These are phyloP conservation scores for Sycophaga agraensis DNA, from an alignment of 1,140 invertebrate genomes.

Conservation along the genomic window DNA sequence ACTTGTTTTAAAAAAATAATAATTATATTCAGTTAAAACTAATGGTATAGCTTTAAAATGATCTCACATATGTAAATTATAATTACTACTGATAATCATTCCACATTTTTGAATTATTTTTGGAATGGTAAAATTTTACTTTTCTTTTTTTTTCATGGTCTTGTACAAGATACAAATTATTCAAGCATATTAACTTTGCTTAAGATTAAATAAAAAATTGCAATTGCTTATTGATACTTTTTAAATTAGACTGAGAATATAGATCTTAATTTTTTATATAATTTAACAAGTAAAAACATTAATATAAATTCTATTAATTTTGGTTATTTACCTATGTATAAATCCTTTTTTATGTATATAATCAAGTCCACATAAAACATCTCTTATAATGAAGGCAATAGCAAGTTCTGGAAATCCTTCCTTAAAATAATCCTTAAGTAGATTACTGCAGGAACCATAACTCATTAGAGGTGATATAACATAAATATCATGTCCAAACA, in stretches of 20 bases:
- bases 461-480: slow-evolving; percentile 78
- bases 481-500: slow-evolving; percentile 73
- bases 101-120: too few relatives aligned
- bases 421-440: slow-evolving; percentile 75
- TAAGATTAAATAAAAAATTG: background rate
- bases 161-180: too few relatives aligned
- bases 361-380: slow-evolving; percentile 75
- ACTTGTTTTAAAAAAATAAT: too few relatives aligned
- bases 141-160: too few relatives aligned
- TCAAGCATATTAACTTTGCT: too few relatives aligned
- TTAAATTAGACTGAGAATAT: background rate
- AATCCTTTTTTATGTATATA: slow-evolving; percentile 84
- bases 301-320: too few relatives aligned
- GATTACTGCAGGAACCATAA: slow-evolving; percentile 77
- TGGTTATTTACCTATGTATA: slow-evolving; percentile 82
- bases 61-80: too few relatives aligned
- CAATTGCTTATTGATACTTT: too few relatives aligned
- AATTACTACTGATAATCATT: too few relatives aligned
- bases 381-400: slow-evolving; percentile 76
- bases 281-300: background rate
- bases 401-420: slow-evolving; percentile 79
- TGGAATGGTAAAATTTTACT: too few relatives aligned
- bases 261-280: background rate
- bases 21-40: too few relatives aligned
- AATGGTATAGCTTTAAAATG: too few relatives aligned